Base-by-base conservation (phyloP, 2,113 vertebrate species). In the Podarcis muralis region DNA sequence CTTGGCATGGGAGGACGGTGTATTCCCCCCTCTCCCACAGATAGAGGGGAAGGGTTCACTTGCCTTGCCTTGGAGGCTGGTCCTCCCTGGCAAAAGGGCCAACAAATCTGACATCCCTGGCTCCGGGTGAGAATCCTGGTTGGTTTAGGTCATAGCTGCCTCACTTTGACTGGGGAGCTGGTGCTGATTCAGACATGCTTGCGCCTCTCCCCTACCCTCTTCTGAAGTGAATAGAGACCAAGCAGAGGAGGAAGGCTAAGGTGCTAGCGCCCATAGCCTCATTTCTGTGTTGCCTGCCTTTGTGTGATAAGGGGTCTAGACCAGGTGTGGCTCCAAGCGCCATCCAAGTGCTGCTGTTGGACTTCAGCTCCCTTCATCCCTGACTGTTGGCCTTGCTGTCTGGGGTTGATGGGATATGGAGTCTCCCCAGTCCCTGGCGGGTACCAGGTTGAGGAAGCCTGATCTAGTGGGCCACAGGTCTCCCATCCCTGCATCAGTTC, bases 181-280 rank as follows among this genome's bases (percentile, higher is more conserved):
- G 48, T 11, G 30, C 66, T 68, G 79, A 37, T 40, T 68, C 5
- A 87, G 85, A 76, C 84, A 81, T 88, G 76, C 87, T 27, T 4
- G 66, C 4, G n/a, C 27, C 16, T 57, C 32, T 43, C 22, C 48
- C 7, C 23, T 37, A 30, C 30, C 25, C 30, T 30, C 30, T 53
- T 23, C 43, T 3, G 2, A 62, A 18, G 4, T 13, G 32, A 37
- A 82, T 43, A 7, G 35, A 18, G 65, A 25, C 40, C 68, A 22
- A 22, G 0, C 0, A 0, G 72, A 82, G 76, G 0, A 0, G 57
- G 20, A 0, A 20, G 59, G 68, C 25, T 32, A 75, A 57, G 62
- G n/a, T 68, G 53, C 74, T 32, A 40, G 86, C n/a, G 2, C 9
- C n/a, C 30, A n/a, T 20, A 20, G 2, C n/a, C 80, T 53, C 27